Evolutionary conservation across 1,140 invertebrate species (phyloP), one percentile per base, ranked within the genome.

Genomic region (Lepidurus couesii): DNA sequence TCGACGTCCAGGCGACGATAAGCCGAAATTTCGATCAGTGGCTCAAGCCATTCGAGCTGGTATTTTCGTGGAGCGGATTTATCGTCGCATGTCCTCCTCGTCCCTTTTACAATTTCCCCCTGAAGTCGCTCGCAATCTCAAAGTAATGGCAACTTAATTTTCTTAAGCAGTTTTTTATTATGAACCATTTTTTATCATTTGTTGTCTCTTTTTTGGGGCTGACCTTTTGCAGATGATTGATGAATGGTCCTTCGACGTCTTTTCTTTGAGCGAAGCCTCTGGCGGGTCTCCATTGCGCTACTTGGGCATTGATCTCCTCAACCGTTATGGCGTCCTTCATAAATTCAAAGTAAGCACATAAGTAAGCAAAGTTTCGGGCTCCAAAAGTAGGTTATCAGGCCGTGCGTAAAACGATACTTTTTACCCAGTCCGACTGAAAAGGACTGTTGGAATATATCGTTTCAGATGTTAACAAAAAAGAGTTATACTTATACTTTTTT

Each of bases 1-100:
- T 78, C 90, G 89, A 80, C 89, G 89, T 83, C 91, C 89, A 84
- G 90, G 88, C 47, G 93, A 93, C 84, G 92, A 92, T 84, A 93
- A 93, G 83, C 92, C 92, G 44, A 92, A 92, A 86, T 98, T 98
- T 86, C 90, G 94, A 76, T 95, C 95, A 73, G 97, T 98, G 77
- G 97, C 97, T n/a, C 95, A 98, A 84, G 97, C 96, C 79, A 98
- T 98, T 81, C 88, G 97, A 16, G 96, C 97, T 1, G 97, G 97
- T 34, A 97, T 98, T 82, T 97, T 98, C 87, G 97, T 98, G 81
- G 97, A 98, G 85, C 91, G 95, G 82, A 97, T 98, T 83, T 98
- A 97, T 85, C 89, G 96, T 81, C 89, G 94, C 80, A 92, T 97
- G 80, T 94, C 92, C 81, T 94, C 90, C 83, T 91, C 93, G 2